Evolutionary conservation across 2,113 vertebrate genomes (phyloP).

Genomic region (Carettochelys insculpta): DNA sequence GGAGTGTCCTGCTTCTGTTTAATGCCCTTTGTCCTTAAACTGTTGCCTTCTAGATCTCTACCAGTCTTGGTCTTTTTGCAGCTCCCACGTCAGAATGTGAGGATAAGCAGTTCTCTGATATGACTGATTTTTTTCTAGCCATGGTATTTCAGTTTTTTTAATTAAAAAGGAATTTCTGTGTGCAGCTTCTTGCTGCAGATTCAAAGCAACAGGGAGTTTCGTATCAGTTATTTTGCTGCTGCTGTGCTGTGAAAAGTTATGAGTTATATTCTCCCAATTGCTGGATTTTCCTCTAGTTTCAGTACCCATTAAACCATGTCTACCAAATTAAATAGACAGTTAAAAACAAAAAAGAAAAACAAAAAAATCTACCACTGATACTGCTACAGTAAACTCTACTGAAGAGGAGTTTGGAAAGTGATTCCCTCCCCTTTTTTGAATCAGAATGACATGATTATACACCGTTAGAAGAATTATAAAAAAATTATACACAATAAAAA

Average conservation of each 20-base stretch:
- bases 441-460: conserved; percentile 59
- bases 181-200: conserved; percentile 53
- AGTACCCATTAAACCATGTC: conserved; percentile 61
- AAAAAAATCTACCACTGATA: conserved; percentile 67
- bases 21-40: conserved; percentile 21
- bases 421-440: conserved; percentile 65
- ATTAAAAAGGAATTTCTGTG: conserved; percentile 42
- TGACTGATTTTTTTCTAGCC: conserved; percentile 41
- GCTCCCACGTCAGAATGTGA: conserved; percentile 61
- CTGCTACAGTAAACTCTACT: conserved; percentile 47
- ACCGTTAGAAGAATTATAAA: too few relatives aligned
- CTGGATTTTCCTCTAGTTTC: conserved; percentile 65
- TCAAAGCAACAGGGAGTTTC: conserved; percentile 29
- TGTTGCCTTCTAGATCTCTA: conserved; percentile 32
- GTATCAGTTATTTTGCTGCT: conserved; percentile 47
- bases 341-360: conserved; percentile 68
- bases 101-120: conserved; percentile 59
- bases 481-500: conserved; percentile 55
- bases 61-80: conserved; percentile 62
- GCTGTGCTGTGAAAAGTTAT: conserved; percentile 25
- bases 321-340: conserved; percentile 70
- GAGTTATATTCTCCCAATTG: conserved; percentile 38
- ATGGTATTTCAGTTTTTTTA: conserved; percentile 6
- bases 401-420: conserved; percentile 37
- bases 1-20: conserved; percentile 50